Evolutionary conservation across 2,797 vertebrate genomes (phyloP).

Genomic region (Anniella stebbinsi): DNA sequence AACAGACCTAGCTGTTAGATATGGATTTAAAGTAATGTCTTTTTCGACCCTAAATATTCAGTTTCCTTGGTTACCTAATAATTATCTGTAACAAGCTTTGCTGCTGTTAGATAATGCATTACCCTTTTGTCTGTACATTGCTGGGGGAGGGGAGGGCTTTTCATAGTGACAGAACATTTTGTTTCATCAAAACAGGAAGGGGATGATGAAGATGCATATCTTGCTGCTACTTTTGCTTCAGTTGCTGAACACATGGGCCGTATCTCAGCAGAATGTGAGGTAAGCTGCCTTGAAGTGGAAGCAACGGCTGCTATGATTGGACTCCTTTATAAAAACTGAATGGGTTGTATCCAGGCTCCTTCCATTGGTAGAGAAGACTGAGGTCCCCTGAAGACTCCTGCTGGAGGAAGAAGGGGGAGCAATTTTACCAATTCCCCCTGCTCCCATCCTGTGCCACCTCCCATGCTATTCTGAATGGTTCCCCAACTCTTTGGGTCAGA

Average conservation of each 20-base stretch:
- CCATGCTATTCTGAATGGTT: not conserved
- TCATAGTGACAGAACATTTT: not conserved
- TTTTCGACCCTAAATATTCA: too few species aligned
- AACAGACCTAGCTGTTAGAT: too few species aligned
- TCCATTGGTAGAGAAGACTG: not conserved
- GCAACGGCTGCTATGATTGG: accelerated
- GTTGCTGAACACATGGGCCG: conserved; percentile 84
- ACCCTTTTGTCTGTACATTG: not conserved
- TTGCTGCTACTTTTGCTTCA: conserved; percentile 83
- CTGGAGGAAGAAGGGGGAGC: not conserved
- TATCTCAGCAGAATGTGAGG: conserved; percentile 87
- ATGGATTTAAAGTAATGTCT: too few species aligned
- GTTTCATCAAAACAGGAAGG: conserved; percentile 41
- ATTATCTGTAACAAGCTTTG: not conserved
- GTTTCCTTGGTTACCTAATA: not conserved
- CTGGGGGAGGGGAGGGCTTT: not conserved
- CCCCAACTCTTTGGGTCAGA: not conserved
- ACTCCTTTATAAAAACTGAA: not conserved
- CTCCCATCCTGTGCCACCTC: not conserved
- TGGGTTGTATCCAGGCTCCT: not conserved
- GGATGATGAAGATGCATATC: conserved; percentile 55
- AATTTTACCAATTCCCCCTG: not conserved
- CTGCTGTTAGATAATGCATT: not conserved
- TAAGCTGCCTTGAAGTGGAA: conserved; percentile 66
- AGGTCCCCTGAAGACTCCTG: not conserved